Percentiles rank a stretch among this genome's conserved stretches.
Conservation (phyloP, 2,888 invertebrate species). For the Drosophila neonasuta region DNA sequence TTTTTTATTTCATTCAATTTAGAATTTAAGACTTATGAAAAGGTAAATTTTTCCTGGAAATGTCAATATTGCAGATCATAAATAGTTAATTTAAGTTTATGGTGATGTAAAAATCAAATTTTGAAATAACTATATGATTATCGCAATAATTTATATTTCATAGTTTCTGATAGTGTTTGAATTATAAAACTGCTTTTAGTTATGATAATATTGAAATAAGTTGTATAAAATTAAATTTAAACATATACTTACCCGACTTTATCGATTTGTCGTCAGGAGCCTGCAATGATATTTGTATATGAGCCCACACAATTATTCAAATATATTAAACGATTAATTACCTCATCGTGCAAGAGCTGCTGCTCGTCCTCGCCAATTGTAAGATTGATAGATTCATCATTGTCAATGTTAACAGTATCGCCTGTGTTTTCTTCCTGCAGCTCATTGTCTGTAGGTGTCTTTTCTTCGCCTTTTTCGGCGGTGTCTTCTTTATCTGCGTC, state of each 20-base stretch:
- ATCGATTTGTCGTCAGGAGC: conserved; percentile 83
- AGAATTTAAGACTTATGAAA: too few species aligned
- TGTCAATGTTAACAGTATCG: conserved; percentile 83
- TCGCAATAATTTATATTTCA: too few species aligned
- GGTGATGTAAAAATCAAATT: too few species aligned
- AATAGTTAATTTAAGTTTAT: too few species aligned
- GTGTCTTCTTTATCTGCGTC: conserved; percentile 48
- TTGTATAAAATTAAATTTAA: too few species aligned
- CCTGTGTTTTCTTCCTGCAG: conserved; percentile 65
- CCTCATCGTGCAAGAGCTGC: conserved; percentile 90
- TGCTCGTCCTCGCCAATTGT: conserved; percentile 91
- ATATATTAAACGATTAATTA: conserved; percentile 67
- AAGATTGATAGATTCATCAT: conserved; percentile 90
- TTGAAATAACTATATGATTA: too few species aligned
- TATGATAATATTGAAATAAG: too few species aligned
- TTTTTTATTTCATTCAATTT: too few species aligned
- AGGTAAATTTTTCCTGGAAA: too few species aligned
- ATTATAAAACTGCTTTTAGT: too few species aligned
- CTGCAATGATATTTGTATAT: conserved; percentile 46
- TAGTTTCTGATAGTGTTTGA: too few species aligned
- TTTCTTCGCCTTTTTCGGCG: conserved; percentile 66
- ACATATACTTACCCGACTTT: conserved; percentile 84
- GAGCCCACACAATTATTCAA: conserved; percentile 7
- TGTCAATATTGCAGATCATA: too few species aligned
- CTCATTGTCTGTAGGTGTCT: conserved; percentile 45